Evolutionary conservation across 2,797 vertebrate species (phyloP).

Genomic region (Knipowitschia caucasica): DNA sequence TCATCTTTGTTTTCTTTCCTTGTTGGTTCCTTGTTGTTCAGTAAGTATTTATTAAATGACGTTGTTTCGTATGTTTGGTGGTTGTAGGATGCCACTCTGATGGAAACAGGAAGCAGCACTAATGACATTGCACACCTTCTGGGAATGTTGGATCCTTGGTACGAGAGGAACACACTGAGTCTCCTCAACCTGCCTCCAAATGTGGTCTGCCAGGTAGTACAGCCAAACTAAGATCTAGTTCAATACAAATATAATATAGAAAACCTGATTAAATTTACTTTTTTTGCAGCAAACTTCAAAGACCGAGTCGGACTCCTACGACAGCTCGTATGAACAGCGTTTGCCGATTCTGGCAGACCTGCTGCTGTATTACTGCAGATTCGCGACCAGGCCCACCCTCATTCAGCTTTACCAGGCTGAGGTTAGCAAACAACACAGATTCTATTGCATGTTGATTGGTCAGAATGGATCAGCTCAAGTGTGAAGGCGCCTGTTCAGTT

Average conservation of each 20-base stretch:
- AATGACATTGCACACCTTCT: slow-evolving; percentile 92
- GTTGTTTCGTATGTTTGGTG: slow-evolving; percentile 10
- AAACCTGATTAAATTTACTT: not conserved
- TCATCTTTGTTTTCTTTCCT: too few species aligned
- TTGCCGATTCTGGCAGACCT: slow-evolving; percentile 92
- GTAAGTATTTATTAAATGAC: too few species aligned
- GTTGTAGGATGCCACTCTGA: slow-evolving; percentile 49
- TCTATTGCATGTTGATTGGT: too few species aligned
- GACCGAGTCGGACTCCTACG: slow-evolving; percentile 73
- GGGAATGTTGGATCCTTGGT: slow-evolving; percentile 97
- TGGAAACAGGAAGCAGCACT: slow-evolving; percentile 78
- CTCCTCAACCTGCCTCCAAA: slow-evolving; percentile 85
- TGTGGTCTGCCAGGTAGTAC: slow-evolving; percentile 87
- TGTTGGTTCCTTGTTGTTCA: too few species aligned
- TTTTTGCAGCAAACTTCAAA: slow-evolving; percentile 81
- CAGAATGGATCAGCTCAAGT: too few species aligned
- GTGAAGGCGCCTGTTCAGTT: too few species aligned
- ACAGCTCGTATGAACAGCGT: slow-evolving; percentile 73
- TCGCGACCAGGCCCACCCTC: slow-evolving; percentile 81
- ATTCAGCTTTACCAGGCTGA: slow-evolving; percentile 94
- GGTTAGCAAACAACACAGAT: too few species aligned
- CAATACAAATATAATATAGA: not conserved
- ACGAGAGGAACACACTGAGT: slow-evolving; percentile 89
- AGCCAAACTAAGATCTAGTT: not conserved
- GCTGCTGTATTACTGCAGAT: slow-evolving; percentile 94